phyloP scores from a whole-genome alignment of 2,113 vertebrate genomes.

The Microcebus jonahi region DNA sequence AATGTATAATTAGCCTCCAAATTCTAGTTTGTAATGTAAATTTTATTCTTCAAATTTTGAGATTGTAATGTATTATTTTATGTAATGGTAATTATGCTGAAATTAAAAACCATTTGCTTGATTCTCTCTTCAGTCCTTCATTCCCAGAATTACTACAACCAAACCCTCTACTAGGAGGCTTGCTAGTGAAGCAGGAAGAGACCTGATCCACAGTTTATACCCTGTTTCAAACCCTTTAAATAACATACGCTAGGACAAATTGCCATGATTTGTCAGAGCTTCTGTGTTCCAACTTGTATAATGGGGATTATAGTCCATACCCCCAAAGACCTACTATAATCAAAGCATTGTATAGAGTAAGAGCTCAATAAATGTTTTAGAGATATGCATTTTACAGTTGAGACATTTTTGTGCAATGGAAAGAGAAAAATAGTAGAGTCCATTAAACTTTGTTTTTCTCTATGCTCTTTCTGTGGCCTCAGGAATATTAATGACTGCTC shows the following conservation, averaged over 20 bases:
- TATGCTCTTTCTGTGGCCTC: neutral
- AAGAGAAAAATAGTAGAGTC: neutral
- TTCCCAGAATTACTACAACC: neutral
- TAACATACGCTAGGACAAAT: neutral
- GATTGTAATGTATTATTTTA: neutral
- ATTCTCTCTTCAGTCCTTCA: neutral
- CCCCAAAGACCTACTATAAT: neutral
- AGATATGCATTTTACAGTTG: neutral
- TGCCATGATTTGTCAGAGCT: neutral
- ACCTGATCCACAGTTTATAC: neutral
- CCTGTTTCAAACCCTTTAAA: neutral
- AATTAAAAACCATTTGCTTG: neutral
- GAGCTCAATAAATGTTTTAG: neutral
- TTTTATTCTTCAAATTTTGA: neutral
- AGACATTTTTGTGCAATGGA: neutral
- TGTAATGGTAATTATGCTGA: neutral
- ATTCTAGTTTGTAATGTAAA: neutral
- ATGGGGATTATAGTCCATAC: neutral
- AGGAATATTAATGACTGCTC: slow-evolving; percentile 6
- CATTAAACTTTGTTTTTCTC: neutral
- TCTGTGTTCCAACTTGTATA: neutral
- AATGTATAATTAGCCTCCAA: neutral
- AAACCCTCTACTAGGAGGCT: neutral
- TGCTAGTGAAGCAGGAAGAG: neutral
- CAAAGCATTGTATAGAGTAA: neutral